A percentile compares a stretch with the other conserved stretches of the same genome.
These are phyloP conservation scores for Parazoanthus darwini DNA, from an alignment of 92 coral and sea anemone genomes.

Conservation along the genomic window DNA sequence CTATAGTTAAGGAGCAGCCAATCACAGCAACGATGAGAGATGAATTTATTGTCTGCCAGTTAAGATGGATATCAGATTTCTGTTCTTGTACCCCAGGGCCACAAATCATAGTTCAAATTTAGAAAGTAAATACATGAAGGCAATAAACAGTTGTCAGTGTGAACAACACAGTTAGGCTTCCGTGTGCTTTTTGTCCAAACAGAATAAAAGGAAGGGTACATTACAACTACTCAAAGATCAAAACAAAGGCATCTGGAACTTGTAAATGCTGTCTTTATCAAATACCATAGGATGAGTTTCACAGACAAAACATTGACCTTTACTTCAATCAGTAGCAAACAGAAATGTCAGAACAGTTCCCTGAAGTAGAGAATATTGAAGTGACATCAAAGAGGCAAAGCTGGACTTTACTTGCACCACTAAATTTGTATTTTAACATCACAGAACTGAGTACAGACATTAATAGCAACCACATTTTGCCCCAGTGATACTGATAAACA, in stretches of 20 bases:
- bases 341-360: conserved; percentile 19
- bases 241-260: neutral
- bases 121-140: conserved; percentile 28
- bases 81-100: conserved; percentile 27
- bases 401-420: conserved; percentile 4
- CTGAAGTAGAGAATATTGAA: conserved; percentile 1
- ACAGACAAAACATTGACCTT: conserved; percentile 41
- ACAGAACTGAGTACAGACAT: neutral
- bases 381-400: no score
- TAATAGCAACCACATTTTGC: neutral
- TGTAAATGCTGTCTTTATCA: neutral
- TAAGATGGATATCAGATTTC: conserved; percentile 30
- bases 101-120: conserved; percentile 24
- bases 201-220: neutral
- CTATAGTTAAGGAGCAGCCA: conserved; percentile 15
- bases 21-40: conserved; percentile 14
- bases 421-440: neutral
- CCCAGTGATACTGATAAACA: conserved; percentile 13
- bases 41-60: conserved; percentile 17
- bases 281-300: neutral
- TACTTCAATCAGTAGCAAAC: conserved; percentile 14
- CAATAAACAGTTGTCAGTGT: neutral
- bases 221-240: neutral
- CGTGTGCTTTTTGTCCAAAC: conserved; percentile 1
- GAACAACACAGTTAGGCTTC: conserved; percentile 3